Evolutionary conservation across 2,797 vertebrate species (phyloP), one percentile per base, ranked within the genome.

Genomic region (Scyliorhinus canicula): DNA sequence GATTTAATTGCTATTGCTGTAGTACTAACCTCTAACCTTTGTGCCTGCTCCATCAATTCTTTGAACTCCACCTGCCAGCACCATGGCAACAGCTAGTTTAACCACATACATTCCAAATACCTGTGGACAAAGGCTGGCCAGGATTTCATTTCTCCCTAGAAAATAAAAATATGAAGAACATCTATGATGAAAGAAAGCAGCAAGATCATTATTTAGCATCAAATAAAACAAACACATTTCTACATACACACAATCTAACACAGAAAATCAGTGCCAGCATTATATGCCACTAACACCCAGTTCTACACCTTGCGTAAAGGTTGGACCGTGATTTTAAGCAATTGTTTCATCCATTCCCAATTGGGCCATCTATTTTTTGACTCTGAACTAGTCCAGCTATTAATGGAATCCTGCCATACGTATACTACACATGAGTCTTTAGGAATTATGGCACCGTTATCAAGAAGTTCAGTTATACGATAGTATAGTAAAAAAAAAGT

Each of bases 41-140:
- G 98, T 99, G 96, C 99, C 99, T 93, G 98, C 97, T 47, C 97
- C 96, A 96, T 99, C 99, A 31, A 97, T 98, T 96, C 98, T 98
- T 96, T 98, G 98, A 47, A 99, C 98, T 2, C 99, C 99, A n/a
- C 99, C 99, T 93, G 99, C 98, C 95, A 99, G 96, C 95, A 99
- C 98, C 98, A 99, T 98, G 74, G 98, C 98, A 95, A 99, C 98
- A 0, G 99, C 98, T 96, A 99, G 95, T 97, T 99, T 99, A 95
- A 99, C 98, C 82, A 99, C 96, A 96, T 99, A 99, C 97, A 99
- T 97, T 60, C 99, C 99, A 96, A 99, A 99, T 4, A 99, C 98
- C 96, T 99, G 99, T 47, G 99, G 99, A 95, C 99, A 99, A 79
- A 99, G 97, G 95, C 98, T 99, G 96, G 98, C 97, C 97, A 99